These are phyloP conservation scores for Ericerus pela DNA, from an alignment of 1,140 invertebrate species.

Conservation along the genomic window DNA sequence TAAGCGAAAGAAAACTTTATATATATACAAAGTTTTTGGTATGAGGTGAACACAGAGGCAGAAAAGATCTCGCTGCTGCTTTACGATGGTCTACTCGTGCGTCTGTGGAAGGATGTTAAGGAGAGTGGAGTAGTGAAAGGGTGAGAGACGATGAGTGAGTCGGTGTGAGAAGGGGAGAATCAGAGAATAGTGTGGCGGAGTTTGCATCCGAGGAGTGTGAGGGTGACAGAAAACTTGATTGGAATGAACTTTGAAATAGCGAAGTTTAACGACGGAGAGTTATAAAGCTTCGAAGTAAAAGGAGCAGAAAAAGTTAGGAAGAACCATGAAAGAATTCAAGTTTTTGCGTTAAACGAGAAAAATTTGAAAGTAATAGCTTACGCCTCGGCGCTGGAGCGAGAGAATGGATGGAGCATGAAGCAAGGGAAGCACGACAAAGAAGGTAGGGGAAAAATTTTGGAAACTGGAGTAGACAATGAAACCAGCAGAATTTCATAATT, in stretches of 20 bases:
- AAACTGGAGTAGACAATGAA: too few relatives aligned
- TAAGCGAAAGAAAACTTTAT: conserved; percentile 10
- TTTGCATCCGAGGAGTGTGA: background rate
- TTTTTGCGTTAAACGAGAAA: too few relatives aligned
- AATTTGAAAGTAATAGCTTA: too few relatives aligned
- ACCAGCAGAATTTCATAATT: too few relatives aligned
- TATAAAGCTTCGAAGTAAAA: conserved; percentile 6
- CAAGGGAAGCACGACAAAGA: too few relatives aligned
- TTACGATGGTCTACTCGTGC: background rate
- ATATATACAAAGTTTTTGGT: conserved; percentile 8
- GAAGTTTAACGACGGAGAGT: conserved; percentile 6
- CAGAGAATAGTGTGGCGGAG: background rate
- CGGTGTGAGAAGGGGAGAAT: background rate
- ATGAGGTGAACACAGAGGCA: background rate
- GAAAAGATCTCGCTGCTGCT: background rate
- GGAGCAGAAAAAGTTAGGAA: background rate
- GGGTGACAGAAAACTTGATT: conserved; percentile 2
- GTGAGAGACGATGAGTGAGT: background rate
- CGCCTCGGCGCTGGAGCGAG: too few relatives aligned
- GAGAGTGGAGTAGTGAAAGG: background rate
- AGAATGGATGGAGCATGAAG: too few relatives aligned
- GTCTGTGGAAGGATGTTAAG: background rate
- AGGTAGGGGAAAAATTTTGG: too few relatives aligned
- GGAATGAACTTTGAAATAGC: conserved; percentile 12
- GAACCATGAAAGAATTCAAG: background rate